Evolutionary conservation across 2,888 invertebrate genomes (phyloP).

Genomic region (Caenorhabditis sp.): DNA sequence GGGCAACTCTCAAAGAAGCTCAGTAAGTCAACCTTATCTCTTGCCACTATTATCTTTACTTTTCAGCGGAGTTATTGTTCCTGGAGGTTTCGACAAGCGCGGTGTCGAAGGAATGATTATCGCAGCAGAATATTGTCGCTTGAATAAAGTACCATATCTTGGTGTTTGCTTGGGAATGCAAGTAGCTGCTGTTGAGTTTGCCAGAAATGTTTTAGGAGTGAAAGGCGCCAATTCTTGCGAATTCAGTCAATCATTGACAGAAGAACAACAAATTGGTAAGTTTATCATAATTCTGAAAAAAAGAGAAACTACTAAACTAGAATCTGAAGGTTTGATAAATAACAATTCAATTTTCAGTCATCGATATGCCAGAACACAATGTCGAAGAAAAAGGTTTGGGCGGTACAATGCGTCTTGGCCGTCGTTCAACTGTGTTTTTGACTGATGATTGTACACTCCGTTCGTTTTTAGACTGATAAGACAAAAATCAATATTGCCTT

Average conservation of each 20-base stretch:
- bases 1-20: slow-evolving; percentile 52
- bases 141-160: slow-evolving; percentile 86
- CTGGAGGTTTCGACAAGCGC: slow-evolving; percentile 94
- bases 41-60: slow-evolving; percentile 65
- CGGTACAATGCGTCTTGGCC: slow-evolving; percentile 97
- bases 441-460: slow-evolving; percentile 73
- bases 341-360: slow-evolving; percentile 72
- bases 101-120: slow-evolving; percentile 95
- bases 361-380: slow-evolving; percentile 97
- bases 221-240: slow-evolving; percentile 87
- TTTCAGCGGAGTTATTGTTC: slow-evolving; percentile 87
- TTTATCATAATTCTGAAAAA: neutral
- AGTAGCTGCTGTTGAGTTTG: slow-evolving; percentile 93
- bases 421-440: slow-evolving; percentile 84
- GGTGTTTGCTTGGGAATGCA: slow-evolving; percentile 97
- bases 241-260: slow-evolving; percentile 76
- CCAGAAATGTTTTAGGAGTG: slow-evolving; percentile 82
- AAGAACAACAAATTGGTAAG: slow-evolving; percentile 50
- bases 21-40: slow-evolving; percentile 45
- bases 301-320: neutral
- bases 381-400: slow-evolving; percentile 83
- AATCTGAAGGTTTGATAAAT: neutral
- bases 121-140: slow-evolving; percentile 91
- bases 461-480: too few species aligned
- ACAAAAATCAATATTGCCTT: too few species aligned